Evolutionary conservation across 2,888 invertebrate species (phyloP).

Genomic region (Teleogryllus oceanicus): DNA sequence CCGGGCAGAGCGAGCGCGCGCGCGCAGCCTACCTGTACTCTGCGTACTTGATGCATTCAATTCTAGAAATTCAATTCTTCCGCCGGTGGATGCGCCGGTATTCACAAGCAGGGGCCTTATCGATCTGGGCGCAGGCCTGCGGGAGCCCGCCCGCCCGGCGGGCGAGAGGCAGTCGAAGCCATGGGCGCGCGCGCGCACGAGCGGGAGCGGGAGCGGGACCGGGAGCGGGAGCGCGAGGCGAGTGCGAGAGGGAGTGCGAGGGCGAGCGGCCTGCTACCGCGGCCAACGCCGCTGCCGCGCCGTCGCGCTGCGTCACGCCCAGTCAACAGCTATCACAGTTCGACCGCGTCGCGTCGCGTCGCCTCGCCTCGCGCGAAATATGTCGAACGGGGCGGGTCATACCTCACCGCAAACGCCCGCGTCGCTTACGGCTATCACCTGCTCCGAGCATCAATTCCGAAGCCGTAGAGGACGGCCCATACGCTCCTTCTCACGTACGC

Average conservation of each 20-base stretch:
- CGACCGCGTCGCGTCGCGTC: not conserved
- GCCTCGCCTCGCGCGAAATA: not conserved
- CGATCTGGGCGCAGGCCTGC: not conserved
- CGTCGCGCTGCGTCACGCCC: too few relatives aligned
- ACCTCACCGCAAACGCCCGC: not conserved
- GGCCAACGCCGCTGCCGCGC: not conserved
- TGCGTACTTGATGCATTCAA: not conserved
- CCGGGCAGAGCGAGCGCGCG: not conserved
- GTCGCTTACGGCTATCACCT: not conserved
- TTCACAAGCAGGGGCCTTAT: not conserved
- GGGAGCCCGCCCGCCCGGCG: too few relatives aligned
- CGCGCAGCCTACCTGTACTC: not conserved
- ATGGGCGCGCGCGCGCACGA: too few relatives aligned
- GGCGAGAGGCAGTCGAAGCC: too few relatives aligned
- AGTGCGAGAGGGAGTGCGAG: too few relatives aligned
- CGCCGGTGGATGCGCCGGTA: not conserved
- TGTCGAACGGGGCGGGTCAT: not conserved
- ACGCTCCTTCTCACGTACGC: too few relatives aligned
- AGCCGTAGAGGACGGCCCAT: not conserved
- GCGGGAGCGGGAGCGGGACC: too few relatives aligned
- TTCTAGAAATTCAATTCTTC: slow-evolving; percentile 11
- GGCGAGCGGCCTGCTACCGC: not conserved
- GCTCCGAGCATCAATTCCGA: not conserved
- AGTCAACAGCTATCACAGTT: too few relatives aligned
- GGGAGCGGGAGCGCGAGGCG: too few relatives aligned